Percentiles rank a stretch among this genome's conserved stretches.
phyloP scores from a whole-genome alignment of 23 tunicate genomes.

The Corella eumyota region DNA sequence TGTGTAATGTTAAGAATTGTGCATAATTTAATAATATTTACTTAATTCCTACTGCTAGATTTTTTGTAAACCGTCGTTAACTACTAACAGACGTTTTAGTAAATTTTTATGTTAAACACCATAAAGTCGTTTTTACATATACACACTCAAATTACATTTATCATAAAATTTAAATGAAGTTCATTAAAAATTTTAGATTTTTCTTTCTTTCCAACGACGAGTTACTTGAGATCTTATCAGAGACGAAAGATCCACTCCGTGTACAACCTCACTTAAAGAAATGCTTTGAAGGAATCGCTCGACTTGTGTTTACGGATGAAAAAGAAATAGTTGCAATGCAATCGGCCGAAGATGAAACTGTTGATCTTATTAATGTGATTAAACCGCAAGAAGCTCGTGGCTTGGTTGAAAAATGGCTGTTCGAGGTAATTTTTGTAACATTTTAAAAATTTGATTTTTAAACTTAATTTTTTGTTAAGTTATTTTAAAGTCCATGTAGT shows the following conservation, averaged over 20 bases:
- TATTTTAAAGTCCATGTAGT: not conserved
- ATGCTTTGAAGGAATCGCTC: constrained; percentile 84
- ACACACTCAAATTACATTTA: not conserved
- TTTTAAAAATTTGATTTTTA: not conserved
- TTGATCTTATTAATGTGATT: constrained; percentile 36
- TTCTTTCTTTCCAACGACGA: constrained; percentile 91
- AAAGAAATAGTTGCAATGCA: constrained; percentile 76
- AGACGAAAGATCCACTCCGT: constrained; percentile 75
- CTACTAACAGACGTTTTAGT: no score
- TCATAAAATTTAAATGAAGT: no score
- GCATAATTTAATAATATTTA: no score
- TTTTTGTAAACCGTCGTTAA: no score
- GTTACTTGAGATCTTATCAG: constrained; percentile 69
- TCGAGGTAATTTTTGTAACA: constrained; percentile 15
- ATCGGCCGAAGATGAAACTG: constrained; percentile 77
- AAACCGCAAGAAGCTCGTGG: constrained; percentile 66
- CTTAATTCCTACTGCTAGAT: no score
- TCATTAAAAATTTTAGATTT: constrained; percentile 22
- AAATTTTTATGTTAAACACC: no score
- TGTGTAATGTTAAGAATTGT: no score
- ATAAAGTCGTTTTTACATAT: no score
- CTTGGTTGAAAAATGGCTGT: constrained; percentile 75
- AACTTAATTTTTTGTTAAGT: not conserved
- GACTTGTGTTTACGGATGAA: constrained; percentile 63
- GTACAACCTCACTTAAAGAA: constrained; percentile 91